phyloP scores from a whole-genome alignment of 2,888 invertebrate species.

The Polia nebulosa region DNA sequence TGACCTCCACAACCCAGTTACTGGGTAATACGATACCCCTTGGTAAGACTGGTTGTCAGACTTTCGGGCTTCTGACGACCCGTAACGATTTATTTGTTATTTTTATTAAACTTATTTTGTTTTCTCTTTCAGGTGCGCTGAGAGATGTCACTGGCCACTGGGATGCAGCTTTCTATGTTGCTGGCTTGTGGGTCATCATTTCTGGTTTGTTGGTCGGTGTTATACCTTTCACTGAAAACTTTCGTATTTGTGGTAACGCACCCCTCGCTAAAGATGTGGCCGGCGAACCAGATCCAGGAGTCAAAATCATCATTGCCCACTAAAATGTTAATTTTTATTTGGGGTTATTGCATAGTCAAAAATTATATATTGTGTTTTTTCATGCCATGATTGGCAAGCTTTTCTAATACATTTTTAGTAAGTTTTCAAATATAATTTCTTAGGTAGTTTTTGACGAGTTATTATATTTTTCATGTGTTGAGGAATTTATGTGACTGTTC shows the following conservation, averaged over 20 bases:
- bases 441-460: conserved; percentile 12
- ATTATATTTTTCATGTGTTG: conserved; percentile 17
- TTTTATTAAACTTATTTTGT: not conserved
- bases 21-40: too few species aligned
- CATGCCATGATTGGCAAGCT: conserved; percentile 5
- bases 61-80: too few species aligned
- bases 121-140: conserved; percentile 79
- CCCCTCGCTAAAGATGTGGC: conserved; percentile 86
- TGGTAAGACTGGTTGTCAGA: too few species aligned
- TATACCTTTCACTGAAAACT: conserved; percentile 93
- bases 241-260: conserved; percentile 91
- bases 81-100: not conserved
- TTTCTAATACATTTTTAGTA: conserved; percentile 11
- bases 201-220: conserved; percentile 93
- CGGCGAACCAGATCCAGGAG: conserved; percentile 84
- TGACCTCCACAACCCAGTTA: too few species aligned
- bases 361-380: not conserved
- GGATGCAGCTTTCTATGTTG: conserved; percentile 95
- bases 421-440: conserved; percentile 13
- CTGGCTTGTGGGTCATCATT: conserved; percentile 95
- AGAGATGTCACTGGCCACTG: conserved; percentile 93
- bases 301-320: conserved; percentile 87
- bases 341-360: not conserved
- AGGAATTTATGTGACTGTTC: conserved; percentile 27
- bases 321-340: conserved; percentile 63